phyloP scores from a whole-genome alignment of 2,113 vertebrate genomes.

The Parus major region DNA sequence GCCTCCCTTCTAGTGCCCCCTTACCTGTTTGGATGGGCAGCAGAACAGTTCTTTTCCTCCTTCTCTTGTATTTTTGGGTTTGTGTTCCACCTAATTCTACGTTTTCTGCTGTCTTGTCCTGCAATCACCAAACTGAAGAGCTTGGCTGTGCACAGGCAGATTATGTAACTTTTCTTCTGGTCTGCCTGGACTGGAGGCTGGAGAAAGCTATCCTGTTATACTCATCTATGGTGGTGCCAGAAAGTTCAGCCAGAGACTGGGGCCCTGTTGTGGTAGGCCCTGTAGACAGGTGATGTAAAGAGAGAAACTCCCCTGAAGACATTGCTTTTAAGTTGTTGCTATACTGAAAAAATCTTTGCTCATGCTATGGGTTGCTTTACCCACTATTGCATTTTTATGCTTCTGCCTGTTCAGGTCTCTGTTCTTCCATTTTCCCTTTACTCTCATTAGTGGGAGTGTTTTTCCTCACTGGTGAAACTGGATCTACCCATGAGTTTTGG shows the following conservation, averaged over 20 bases:
- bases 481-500: not conserved
- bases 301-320: not conserved
- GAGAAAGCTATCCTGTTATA: not conserved
- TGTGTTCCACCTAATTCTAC: not conserved
- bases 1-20: not conserved
- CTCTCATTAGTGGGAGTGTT: not conserved
- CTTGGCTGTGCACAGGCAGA: not conserved
- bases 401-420: not conserved
- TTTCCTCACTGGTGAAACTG: not conserved
- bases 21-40: not conserved
- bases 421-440: not conserved
- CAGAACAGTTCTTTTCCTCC: not conserved
- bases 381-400: not conserved
- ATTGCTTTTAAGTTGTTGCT: not conserved
- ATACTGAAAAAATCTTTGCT: not conserved
- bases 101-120: not conserved
- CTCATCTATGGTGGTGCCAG: not conserved
- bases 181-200: not conserved
- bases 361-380: not conserved
- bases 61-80: not conserved
- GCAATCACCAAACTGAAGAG: not conserved
- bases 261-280: rapidly evolving
- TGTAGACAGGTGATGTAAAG: not conserved
- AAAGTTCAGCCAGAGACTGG: not conserved
- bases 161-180: not conserved